phyloP scores from a whole-genome alignment of 1,140 invertebrate species.

The Drosophila ambigua region DNA sequence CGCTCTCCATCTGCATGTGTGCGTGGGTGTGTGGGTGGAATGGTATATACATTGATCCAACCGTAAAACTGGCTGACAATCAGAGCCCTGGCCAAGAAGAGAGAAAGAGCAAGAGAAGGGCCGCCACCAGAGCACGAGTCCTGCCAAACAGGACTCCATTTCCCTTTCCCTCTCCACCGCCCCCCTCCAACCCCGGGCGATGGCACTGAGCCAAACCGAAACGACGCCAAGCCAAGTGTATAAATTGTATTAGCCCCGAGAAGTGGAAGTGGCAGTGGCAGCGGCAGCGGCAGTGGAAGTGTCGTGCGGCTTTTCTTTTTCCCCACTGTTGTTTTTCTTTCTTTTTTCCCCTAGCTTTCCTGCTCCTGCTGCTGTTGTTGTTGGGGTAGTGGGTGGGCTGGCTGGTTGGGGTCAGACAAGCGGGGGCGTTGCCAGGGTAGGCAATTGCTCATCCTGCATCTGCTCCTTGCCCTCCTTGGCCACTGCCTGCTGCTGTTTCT shows the following conservation, averaged over 20 bases:
- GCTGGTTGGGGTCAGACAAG: background rate
- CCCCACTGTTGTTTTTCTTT: background rate
- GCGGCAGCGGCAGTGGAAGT: constrained; percentile 29
- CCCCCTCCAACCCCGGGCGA: constrained; percentile 11
- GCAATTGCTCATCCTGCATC: constrained; percentile 42
- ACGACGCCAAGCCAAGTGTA: constrained; percentile 79
- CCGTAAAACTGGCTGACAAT: constrained; percentile 80
- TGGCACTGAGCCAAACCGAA: constrained; percentile 78
- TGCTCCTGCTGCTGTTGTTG: too few relatives aligned
- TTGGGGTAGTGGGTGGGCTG: background rate
- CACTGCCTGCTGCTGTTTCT: background rate
- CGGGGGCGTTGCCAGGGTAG: constrained; percentile 31
- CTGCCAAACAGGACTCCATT: constrained; percentile 34
- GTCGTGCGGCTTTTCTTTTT: constrained; percentile 63
- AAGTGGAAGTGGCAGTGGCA: too few relatives aligned
- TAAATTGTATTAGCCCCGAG: constrained; percentile 78
- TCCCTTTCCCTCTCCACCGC: background rate
- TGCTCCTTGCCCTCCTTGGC: background rate
- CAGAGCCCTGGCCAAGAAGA: constrained; percentile 39
- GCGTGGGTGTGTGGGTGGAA: constrained; percentile 58
- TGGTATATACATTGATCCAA: constrained; percentile 80
- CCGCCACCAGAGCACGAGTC: constrained; percentile 16
- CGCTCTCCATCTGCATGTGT: background rate
- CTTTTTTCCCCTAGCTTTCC: background rate
- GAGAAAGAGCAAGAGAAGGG: background rate